Evolutionary conservation across 2,113 vertebrate species (phyloP).

Genomic region (Herpetotheres cachinnans): DNA sequence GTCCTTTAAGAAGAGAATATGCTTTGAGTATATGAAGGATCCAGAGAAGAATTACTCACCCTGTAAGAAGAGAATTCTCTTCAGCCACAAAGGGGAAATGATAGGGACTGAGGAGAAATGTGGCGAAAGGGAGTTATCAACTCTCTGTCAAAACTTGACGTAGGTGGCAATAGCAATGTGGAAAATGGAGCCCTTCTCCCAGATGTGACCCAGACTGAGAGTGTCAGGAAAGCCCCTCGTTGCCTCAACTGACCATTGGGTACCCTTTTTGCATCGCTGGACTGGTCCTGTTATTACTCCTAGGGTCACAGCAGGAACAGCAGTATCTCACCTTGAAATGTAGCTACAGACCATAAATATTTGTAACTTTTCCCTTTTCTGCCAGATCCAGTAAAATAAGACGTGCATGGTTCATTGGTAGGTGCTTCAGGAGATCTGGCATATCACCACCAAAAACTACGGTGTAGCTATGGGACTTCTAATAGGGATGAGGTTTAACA

Average conservation of each 20-base stretch:
- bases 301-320: not conserved
- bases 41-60: not conserved
- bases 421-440: not conserved
- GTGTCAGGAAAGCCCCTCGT: not conserved
- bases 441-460: not conserved
- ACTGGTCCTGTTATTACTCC: not conserved
- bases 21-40: not conserved
- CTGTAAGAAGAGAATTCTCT: not conserved
- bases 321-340: not conserved
- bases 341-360: not conserved
- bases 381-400: not conserved
- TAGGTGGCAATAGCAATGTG: not conserved
- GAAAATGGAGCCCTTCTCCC: not conserved
- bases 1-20: not conserved
- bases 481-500: not conserved
- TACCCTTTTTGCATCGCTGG: not conserved
- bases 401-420: rapidly evolving
- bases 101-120: not conserved
- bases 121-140: not conserved
- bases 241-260: not conserved
- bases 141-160: not conserved
- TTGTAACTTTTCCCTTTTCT: not conserved
- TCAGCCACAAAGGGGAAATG: not conserved
- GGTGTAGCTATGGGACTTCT: not conserved
- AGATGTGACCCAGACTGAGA: too few relatives aligned